These are phyloP conservation scores for Nasonovia ribisnigri DNA, from an alignment of 2,888 invertebrate species.

Conservation along the genomic window DNA sequence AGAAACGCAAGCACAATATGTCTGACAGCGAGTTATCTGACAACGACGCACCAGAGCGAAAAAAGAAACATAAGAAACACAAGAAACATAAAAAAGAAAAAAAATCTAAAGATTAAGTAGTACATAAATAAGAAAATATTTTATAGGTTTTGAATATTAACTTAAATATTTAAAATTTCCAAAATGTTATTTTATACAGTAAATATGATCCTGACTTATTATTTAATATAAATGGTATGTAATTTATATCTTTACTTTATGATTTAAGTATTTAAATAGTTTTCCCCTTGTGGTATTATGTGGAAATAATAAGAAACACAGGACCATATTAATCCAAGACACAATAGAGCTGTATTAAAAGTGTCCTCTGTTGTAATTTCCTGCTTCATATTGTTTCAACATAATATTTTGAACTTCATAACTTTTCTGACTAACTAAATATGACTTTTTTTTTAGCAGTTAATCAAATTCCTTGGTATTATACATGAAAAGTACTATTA, in stretches of 20 bases:
- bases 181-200: not conserved
- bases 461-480: not conserved
- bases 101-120: constrained; percentile 41
- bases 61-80: constrained; percentile 68
- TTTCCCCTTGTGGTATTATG: too few relatives aligned
- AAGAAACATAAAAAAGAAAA: constrained; percentile 67
- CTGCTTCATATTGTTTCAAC: not conserved
- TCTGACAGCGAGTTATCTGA: constrained; percentile 68
- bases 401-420: not conserved
- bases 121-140: not conserved
- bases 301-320: not conserved
- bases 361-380: not conserved
- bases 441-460: not conserved
- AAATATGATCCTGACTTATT: not conserved
- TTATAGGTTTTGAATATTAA: not conserved
- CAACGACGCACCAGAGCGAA: constrained; percentile 68
- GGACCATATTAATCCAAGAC: not conserved
- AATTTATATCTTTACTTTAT: not conserved
- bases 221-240: not conserved
- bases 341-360: not conserved
- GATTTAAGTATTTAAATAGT: not conserved
- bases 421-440: not conserved
- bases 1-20: constrained; percentile 66
- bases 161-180: not conserved
- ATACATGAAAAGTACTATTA: not conserved